These are phyloP conservation scores for Belgica antarctica DNA, from an alignment of 2,888 invertebrate genomes.

Conservation along the genomic window DNA sequence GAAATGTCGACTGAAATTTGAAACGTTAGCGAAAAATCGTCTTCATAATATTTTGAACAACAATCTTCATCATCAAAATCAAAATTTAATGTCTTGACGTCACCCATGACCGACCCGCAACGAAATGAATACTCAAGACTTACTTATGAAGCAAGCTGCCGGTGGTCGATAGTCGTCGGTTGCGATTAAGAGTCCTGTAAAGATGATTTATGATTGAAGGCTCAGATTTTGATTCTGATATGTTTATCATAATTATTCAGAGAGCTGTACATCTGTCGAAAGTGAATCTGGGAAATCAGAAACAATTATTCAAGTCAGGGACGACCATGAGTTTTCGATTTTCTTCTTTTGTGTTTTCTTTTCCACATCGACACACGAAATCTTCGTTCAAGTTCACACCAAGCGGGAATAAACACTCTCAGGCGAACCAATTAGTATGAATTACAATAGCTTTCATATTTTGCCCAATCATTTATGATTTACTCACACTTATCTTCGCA, in stretches of 20 bases:
- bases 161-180: not conserved
- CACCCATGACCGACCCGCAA: too few species aligned
- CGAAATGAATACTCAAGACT: too few species aligned
- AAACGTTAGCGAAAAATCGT: too few species aligned
- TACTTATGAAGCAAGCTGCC: constrained; percentile 16
- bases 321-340: too few species aligned
- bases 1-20: too few species aligned
- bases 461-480: constrained; percentile 15
- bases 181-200: constrained; percentile 14
- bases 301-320: constrained; percentile 1
- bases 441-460: not conserved
- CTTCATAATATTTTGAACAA: too few species aligned
- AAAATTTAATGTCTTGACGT: too few species aligned
- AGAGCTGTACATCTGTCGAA: constrained; percentile 4
- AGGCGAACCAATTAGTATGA: not conserved
- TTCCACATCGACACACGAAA: too few species aligned
- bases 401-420: constrained; percentile 8
- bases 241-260: constrained; percentile 25
- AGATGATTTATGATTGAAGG: constrained; percentile 31
- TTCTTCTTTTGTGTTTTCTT: too few species aligned
- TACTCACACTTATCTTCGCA: not conserved
- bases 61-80: too few species aligned
- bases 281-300: not conserved
- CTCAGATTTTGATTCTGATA: constrained; percentile 40
- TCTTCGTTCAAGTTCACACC: constrained; percentile 1